These are phyloP conservation scores for Galerucella calmariensis DNA, from an alignment of 2,888 invertebrate species.

Conservation along the genomic window DNA sequence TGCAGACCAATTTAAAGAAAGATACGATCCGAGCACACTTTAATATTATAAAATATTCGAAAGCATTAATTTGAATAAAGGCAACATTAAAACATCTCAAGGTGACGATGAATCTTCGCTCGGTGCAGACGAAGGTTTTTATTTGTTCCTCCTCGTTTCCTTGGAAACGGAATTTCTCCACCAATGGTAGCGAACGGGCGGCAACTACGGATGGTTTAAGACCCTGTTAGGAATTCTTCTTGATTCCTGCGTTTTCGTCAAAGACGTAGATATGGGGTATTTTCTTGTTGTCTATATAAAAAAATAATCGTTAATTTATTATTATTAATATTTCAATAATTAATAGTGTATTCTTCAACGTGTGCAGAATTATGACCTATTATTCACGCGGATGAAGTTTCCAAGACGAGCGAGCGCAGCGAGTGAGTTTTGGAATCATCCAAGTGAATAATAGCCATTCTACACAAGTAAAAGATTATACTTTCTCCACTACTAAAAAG, in stretches of 20 bases:
- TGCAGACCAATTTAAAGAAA: slow-evolving; percentile 61
- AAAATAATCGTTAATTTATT: neutral
- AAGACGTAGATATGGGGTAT: slow-evolving; percentile 1
- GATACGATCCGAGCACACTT: slow-evolving; percentile 59
- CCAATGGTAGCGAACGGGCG: slow-evolving; percentile 63
- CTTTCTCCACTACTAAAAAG: no score
- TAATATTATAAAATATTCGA: slow-evolving; percentile 64
- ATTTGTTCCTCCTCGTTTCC: slow-evolving; percentile 64
- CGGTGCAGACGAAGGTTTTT: slow-evolving; percentile 56
- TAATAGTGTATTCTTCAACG: no score
- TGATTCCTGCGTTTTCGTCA: slow-evolving; percentile 59
- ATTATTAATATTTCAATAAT: no score
- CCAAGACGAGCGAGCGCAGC: no score
- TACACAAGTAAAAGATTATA: no score
- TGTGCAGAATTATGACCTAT: no score
- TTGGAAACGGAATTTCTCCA: slow-evolving; percentile 61
- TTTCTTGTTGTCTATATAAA: neutral
- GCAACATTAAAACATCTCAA: slow-evolving; percentile 67
- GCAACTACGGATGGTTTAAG: slow-evolving; percentile 64
- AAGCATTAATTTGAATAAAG: slow-evolving; percentile 66
- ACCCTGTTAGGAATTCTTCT: slow-evolving; percentile 57
- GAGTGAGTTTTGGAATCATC: no score
- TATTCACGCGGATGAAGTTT: no score
- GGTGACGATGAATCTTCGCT: slow-evolving; percentile 65
- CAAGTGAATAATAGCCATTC: no score